Evolutionary conservation across 1,140 invertebrate genomes (phyloP).

Genomic region (Drosophila jambulina): DNA sequence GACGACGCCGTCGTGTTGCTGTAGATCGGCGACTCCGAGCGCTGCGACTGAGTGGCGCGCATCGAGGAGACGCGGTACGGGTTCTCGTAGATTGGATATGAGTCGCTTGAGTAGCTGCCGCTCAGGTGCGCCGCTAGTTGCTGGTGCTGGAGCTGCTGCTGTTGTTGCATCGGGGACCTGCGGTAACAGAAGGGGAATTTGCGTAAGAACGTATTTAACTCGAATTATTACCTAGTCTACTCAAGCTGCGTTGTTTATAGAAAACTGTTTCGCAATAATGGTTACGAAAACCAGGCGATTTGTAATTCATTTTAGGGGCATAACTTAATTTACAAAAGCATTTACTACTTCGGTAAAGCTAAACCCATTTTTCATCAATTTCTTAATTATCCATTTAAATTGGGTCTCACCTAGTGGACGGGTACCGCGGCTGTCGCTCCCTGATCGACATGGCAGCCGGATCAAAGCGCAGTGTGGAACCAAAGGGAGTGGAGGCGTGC

Average conservation of each 20-base stretch:
- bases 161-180: constrained; percentile 61
- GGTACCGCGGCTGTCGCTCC: constrained; percentile 60
- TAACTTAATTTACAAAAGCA: not conserved
- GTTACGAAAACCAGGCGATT: not conserved
- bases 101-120: constrained; percentile 75
- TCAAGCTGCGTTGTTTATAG: not conserved
- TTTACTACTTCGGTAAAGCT: not conserved
- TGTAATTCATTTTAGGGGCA: not conserved
- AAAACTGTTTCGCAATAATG: not conserved
- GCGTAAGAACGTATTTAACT: not conserved
- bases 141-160: constrained; percentile 50
- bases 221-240: not conserved
- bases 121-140: constrained; percentile 54
- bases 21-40: constrained; percentile 84
- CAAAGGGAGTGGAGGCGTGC: constrained; percentile 48
- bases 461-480: constrained; percentile 55
- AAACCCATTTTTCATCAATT: not conserved
- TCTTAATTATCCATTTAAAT: not conserved
- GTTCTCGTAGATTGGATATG: constrained; percentile 84
- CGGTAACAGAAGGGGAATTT: not conserved
- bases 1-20: constrained; percentile 78
- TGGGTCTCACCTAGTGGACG: constrained; percentile 48
- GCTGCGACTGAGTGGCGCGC: constrained; percentile 72
- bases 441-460: constrained; percentile 46
- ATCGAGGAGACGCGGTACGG: constrained; percentile 78